Evolutionary conservation across 30 jellyfish, hydroid and myxozoan genomes (phyloP).

Genomic region (Catostylus mosaicus): DNA sequence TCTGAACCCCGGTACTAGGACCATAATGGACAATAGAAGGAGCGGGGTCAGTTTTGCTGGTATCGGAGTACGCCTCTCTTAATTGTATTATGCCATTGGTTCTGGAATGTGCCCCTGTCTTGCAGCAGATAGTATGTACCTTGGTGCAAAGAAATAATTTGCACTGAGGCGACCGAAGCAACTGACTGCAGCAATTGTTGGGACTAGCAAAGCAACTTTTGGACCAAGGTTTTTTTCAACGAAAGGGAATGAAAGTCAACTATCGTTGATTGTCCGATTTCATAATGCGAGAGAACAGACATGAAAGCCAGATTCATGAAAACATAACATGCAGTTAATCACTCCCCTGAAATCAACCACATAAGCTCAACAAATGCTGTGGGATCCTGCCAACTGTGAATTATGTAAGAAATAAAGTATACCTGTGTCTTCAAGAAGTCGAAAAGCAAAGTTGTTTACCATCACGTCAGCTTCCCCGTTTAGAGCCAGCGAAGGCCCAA

Average conservation of each 20-base stretch:
- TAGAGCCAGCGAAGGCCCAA: too few relatives aligned
- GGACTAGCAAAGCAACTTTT: conserved; percentile 32
- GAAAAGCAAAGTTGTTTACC: too few relatives aligned
- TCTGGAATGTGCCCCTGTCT: conserved; percentile 49
- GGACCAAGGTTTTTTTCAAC: conserved; percentile 21
- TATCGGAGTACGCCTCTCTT: conserved; percentile 16
- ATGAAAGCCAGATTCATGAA: conserved; percentile 21
- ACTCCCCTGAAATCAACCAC: too few relatives aligned
- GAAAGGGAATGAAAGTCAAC: conserved; percentile 26
- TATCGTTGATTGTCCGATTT: conserved; percentile 27
- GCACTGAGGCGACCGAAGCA: conserved; percentile 39
- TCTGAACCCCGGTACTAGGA: background rate
- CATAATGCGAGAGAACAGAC: conserved; percentile 35
- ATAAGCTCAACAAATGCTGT: too few relatives aligned
- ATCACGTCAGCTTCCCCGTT: too few relatives aligned
- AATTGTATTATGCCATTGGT: conserved; percentile 4
- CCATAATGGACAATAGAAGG: background rate
- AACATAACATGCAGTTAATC: conserved; percentile 3
- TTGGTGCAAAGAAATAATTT: background rate
- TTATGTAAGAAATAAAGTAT: too few relatives aligned
- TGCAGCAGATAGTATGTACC: conserved; percentile 33
- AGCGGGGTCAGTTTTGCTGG: conserved; percentile 15
- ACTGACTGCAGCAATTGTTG: conserved; percentile 13
- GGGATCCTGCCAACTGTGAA: too few relatives aligned
- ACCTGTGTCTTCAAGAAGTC: too few relatives aligned